These are phyloP conservation scores for Atta colombica DNA, from an alignment of 1,140 invertebrate species.

Conservation along the genomic window DNA sequence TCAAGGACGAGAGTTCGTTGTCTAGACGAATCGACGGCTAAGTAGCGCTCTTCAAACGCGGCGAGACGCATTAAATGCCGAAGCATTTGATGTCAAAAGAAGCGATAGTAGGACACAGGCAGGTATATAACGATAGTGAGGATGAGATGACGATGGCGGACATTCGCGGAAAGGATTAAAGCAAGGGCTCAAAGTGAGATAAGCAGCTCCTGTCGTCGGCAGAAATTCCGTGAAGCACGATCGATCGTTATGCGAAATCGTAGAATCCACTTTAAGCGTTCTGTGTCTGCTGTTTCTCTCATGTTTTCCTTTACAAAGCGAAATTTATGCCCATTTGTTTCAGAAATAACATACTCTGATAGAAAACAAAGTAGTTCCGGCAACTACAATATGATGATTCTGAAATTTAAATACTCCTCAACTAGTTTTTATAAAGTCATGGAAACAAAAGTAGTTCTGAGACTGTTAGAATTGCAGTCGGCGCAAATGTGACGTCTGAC, in stretches of 20 bases:
- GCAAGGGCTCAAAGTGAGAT: slow-evolving; percentile 40
- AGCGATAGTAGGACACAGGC: neutral
- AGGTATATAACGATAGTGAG: slow-evolving; percentile 14
- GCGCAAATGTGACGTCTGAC: neutral
- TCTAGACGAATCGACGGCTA: slow-evolving; percentile 46
- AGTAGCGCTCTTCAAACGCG: slow-evolving; percentile 23
- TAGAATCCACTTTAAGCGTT: neutral
- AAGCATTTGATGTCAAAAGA: slow-evolving; percentile 55
- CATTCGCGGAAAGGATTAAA: slow-evolving; percentile 45
- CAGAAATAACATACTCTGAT: neutral
- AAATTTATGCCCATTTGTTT: neutral
- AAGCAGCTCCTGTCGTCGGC: slow-evolving; percentile 46
- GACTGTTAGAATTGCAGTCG: neutral
- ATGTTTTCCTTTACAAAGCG: neutral
- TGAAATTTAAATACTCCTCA: neutral
- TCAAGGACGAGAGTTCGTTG: slow-evolving; percentile 52
- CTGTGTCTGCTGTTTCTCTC: neutral
- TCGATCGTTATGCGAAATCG: slow-evolving; percentile 39
- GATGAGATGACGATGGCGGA: slow-evolving; percentile 5
- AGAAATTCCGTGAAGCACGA: slow-evolving; percentile 18
- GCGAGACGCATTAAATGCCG: slow-evolving; percentile 46
- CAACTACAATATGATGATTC: neutral
- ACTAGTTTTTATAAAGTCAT: slow-evolving; percentile 7
- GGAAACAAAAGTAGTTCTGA: neutral
- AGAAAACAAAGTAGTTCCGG: slow-evolving; percentile 9